Evolutionary conservation across 2,888 invertebrate genomes (phyloP).

Genomic region (Leptopilina drosophilae): DNA sequence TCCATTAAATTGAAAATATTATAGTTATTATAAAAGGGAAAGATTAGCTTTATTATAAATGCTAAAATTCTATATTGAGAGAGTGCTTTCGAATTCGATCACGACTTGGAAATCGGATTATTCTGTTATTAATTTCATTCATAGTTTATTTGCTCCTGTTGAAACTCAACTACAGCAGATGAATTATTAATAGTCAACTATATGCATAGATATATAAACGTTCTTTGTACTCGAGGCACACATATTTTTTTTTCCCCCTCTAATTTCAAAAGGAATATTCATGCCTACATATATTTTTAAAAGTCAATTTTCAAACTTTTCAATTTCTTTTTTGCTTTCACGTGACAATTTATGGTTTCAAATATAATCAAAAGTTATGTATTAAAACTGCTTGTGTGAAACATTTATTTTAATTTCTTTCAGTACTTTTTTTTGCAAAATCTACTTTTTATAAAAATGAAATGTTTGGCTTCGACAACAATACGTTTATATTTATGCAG

Average conservation of each 20-base stretch:
- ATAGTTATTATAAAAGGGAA: neutral
- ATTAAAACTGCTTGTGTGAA: too few species aligned
- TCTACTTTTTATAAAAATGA: too few species aligned
- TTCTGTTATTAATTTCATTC: constrained; percentile 41
- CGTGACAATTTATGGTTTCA: too few species aligned
- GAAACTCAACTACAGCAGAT: constrained; percentile 14
- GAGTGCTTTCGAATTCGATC: constrained; percentile 11
- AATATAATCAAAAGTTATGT: too few species aligned
- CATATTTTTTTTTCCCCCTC: neutral
- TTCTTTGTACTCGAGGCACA: neutral
- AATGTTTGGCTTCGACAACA: too few species aligned
- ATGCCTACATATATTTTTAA: neutral
- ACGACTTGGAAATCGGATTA: constrained; percentile 22
- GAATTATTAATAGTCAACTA: constrained; percentile 35
- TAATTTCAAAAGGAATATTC: constrained; percentile 17
- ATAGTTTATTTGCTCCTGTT: constrained; percentile 34
- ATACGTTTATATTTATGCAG: too few species aligned
- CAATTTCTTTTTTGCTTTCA: too few species aligned
- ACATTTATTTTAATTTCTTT: too few species aligned
- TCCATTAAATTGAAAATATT: too few species aligned
- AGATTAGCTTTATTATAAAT: neutral
- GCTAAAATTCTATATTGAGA: neutral
- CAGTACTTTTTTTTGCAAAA: too few species aligned
- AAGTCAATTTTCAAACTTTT: neutral
- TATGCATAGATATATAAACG: neutral